These are phyloP conservation scores for Lampris megalopsis DNA, from an alignment of 2,113 vertebrate genomes.

Conservation along the genomic window DNA sequence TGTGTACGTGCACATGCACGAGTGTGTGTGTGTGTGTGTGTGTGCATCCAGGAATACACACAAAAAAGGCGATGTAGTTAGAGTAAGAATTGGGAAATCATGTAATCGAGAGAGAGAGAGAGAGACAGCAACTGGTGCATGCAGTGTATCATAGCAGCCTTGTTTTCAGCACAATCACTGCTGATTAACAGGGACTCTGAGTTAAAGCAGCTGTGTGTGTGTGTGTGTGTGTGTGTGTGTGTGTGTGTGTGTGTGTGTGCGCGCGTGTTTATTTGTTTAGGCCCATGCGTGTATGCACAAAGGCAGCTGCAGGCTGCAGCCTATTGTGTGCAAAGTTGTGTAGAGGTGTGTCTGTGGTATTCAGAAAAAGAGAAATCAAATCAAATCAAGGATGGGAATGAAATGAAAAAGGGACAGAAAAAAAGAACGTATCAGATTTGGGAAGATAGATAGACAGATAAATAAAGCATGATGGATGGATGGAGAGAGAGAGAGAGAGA, in stretches of 20 bases:
- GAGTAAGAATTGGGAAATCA: no score
- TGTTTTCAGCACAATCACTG: slow-evolving; percentile 53
- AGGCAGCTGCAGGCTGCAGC: no score
- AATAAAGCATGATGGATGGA: slow-evolving; percentile 22
- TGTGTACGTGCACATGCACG: background rate
- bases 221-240: background rate
- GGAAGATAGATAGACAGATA: slow-evolving; percentile 37
- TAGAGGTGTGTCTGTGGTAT: background rate
- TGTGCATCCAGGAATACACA: slow-evolving; percentile 27
- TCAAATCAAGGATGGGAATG: slow-evolving; percentile 46
- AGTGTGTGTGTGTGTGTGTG: background rate
- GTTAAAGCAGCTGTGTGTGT: slow-evolving; percentile 44
- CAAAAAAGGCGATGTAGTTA: no score
- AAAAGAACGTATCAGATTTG: slow-evolving; percentile 50
- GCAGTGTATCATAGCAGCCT: slow-evolving; percentile 22
- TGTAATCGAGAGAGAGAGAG: no score
- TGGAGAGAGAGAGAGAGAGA: background rate
- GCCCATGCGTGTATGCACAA: no score
- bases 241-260: slow-evolving; percentile 8
- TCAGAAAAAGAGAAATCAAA: slow-evolving; percentile 40
- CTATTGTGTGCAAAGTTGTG: no score
- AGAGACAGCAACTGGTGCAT: slow-evolving; percentile 29
- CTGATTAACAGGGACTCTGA: slow-evolving; percentile 55
- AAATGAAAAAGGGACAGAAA: slow-evolving; percentile 17
- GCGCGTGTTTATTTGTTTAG: background rate